phyloP scores from a whole-genome alignment of 2,888 invertebrate species.

The Drosophila gaucha region DNA sequence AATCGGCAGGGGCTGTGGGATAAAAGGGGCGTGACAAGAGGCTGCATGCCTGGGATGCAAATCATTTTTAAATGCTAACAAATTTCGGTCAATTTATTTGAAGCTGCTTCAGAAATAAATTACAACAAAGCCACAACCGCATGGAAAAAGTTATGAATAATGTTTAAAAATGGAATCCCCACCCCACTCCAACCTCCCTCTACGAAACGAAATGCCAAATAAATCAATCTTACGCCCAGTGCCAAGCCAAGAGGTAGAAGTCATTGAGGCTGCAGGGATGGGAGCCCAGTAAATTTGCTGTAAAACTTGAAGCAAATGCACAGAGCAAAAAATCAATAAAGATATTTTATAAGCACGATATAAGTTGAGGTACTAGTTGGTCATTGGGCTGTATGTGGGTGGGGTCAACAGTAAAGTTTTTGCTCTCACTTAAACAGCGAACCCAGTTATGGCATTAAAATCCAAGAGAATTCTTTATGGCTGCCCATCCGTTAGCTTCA shows the following conservation, averaged over 20 bases:
- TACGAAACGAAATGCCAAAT: conserved; percentile 54
- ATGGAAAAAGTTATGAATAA: conserved; percentile 74
- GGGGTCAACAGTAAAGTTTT: conserved; percentile 39
- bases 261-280: conserved; percentile 21
- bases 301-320: conserved; percentile 18
- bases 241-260: conserved; percentile 26
- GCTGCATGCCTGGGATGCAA: conserved; percentile 51
- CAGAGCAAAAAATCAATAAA: conserved; percentile 67
- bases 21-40: neutral
- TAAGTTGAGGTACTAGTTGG: conserved; percentile 28
- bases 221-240: conserved; percentile 73
- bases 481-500: conserved; percentile 21
- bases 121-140: conserved; percentile 58
- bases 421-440: conserved; percentile 3
- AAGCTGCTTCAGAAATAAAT: conserved; percentile 63
- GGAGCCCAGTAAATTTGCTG: conserved; percentile 11
- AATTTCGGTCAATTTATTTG: conserved; percentile 75
- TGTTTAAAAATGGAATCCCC: conserved; percentile 54
- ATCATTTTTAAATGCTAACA: conserved; percentile 80
- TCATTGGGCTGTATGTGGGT: neutral
- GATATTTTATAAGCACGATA: conserved; percentile 46
- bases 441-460: conserved; percentile 23
- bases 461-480: conserved; percentile 31
- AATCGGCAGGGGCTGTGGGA: conserved; percentile 19
- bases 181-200: too few relatives aligned